phyloP scores from a whole-genome alignment of 2,113 vertebrate genomes.

The Theropithecus gelada region DNA sequence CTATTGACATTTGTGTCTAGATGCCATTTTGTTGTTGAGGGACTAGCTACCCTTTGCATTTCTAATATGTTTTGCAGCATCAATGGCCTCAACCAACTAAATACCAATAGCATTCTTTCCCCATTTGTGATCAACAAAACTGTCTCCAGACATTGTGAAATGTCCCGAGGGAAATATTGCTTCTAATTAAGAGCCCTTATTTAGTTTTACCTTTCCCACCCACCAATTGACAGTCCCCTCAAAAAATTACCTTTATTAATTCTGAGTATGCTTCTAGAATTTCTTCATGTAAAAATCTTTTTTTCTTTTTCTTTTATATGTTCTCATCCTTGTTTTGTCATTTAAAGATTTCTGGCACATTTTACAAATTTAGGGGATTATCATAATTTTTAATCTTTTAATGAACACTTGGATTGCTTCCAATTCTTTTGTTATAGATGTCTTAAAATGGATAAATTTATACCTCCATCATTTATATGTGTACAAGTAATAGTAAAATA shows the following conservation, averaged over 20 bases:
- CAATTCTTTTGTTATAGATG: not conserved
- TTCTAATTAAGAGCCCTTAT: not conserved
- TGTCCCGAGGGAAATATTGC: not conserved
- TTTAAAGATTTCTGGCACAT: not conserved
- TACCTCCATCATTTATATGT: not conserved
- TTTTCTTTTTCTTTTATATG: not conserved
- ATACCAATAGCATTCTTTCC: not conserved
- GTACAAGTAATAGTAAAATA: not conserved
- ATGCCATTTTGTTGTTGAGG: not conserved
- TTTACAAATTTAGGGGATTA: not conserved
- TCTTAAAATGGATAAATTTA: not conserved
- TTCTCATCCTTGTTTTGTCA: not conserved
- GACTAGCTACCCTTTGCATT: not conserved
- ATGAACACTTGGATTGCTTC: not conserved
- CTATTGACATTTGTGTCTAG: not conserved
- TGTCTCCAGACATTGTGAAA: not conserved
- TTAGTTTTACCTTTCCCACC: not conserved
- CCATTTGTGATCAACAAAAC: not conserved
- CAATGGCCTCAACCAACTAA: not conserved
- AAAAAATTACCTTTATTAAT: not conserved
- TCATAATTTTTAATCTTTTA: not conserved
- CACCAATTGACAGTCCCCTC: not conserved
- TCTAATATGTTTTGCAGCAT: not conserved
- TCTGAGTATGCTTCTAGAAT: not conserved
- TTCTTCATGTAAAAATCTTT: not conserved